A percentile compares a stretch with the other conserved stretches of the same genome.
phyloP scores from a whole-genome alignment of 2,888 invertebrate genomes.

The Acrobasis consociella region DNA sequence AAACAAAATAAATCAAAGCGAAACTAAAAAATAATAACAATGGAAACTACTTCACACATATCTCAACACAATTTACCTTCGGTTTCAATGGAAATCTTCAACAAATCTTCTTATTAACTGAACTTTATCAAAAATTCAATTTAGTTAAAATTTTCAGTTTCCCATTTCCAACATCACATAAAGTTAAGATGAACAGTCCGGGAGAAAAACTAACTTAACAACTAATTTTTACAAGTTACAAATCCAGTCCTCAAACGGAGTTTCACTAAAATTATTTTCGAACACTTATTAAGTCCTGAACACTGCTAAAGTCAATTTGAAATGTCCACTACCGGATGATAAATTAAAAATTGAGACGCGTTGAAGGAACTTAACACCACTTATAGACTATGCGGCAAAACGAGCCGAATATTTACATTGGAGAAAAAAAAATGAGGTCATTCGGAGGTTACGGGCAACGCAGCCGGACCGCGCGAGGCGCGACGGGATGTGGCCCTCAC shows the following conservation, averaged over 20 bases:
- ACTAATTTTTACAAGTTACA: constrained; percentile 42
- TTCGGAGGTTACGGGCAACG: constrained; percentile 81
- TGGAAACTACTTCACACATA: constrained; percentile 23
- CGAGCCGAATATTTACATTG: constrained; percentile 82
- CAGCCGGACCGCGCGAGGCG: constrained; percentile 80
- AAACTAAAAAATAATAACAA: constrained; percentile 26
- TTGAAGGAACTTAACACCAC: constrained; percentile 79
- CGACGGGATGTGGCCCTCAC: constrained; percentile 73
- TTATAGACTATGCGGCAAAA: constrained; percentile 80
- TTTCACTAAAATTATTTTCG: constrained; percentile 54
- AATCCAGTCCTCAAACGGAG: constrained; percentile 51
- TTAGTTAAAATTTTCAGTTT: constrained; percentile 29
- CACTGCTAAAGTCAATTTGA: constrained; percentile 54
- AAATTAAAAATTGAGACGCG: constrained; percentile 53
- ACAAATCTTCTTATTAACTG: constrained; percentile 35
- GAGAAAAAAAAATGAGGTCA: constrained; percentile 82
- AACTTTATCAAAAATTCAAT: constrained; percentile 40
- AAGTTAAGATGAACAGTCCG: constrained; percentile 50
- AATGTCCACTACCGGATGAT: constrained; percentile 54
- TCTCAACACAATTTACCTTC: constrained; percentile 44
- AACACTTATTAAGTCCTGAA: constrained; percentile 55
- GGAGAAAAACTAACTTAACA: constrained; percentile 46
- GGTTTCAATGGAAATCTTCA: constrained; percentile 43
- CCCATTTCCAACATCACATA: constrained; percentile 50
- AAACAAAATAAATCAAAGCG: constrained; percentile 26